A percentile compares a stretch with the other conserved stretches of the same genome.
Evolutionary conservation across 2,113 vertebrate species (phyloP).

Genomic region (Jacana jacana): DNA sequence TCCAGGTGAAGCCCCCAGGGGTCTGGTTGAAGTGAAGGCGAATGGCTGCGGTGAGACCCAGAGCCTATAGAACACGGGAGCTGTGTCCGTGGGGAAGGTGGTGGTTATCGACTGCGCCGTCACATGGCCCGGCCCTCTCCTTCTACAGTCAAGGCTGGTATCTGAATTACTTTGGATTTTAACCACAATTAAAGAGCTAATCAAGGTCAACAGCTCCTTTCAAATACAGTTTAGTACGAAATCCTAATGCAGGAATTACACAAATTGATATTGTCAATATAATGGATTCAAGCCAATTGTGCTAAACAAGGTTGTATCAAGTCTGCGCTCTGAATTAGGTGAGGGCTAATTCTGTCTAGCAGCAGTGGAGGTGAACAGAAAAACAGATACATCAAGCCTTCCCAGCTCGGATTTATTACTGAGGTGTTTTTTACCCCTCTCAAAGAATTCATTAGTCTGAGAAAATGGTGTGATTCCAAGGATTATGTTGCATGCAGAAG

Average conservation of each 20-base stretch:
- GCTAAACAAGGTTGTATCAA: conserved; percentile 46
- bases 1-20: not conserved
- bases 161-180: conserved; percentile 72
- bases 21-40: not conserved
- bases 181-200: conserved; percentile 78
- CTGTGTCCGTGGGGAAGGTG: not conserved
- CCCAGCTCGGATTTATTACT: conserved; percentile 49
- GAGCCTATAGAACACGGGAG: not conserved
- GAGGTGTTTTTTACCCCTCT: conserved; percentile 36
- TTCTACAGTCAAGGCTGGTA: not conserved
- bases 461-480: conserved; percentile 43
- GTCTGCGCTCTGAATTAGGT: conserved; percentile 40
- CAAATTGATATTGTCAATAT: conserved; percentile 77
- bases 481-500: conserved; percentile 61
- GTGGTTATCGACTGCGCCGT: not conserved
- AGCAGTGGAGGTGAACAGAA: not conserved
- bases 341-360: conserved; percentile 66
- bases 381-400: conserved; percentile 26
- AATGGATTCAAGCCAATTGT: conserved; percentile 73
- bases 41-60: not conserved
- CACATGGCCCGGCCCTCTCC: conserved; percentile 22
- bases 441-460: conserved; percentile 63
- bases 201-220: conserved; percentile 71
- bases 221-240: conserved; percentile 73
- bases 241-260: conserved; percentile 72